Evolutionary conservation across 2,888 invertebrate species (phyloP).

Genomic region (Dromius quadrimaculatus): DNA sequence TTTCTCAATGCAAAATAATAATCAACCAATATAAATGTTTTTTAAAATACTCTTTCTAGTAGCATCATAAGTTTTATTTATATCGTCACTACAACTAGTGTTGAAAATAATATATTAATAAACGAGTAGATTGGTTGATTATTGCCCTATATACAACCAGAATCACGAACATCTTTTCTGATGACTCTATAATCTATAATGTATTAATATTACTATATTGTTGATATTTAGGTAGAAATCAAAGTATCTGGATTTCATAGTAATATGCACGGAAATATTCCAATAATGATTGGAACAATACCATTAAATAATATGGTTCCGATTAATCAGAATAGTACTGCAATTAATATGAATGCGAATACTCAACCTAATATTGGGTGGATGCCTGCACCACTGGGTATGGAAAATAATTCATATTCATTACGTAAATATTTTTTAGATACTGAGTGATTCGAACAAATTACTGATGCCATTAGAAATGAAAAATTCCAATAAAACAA

Average conservation of each 20-base stretch:
- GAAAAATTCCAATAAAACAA: background rate
- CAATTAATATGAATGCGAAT: slow-evolving; percentile 60
- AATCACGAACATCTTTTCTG: slow-evolving; percentile 8
- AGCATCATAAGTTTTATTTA: background rate
- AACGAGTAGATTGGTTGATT: slow-evolving; percentile 1
- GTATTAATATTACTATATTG: no score
- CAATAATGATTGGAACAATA: slow-evolving; percentile 81
- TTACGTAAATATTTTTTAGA: slow-evolving; percentile 66
- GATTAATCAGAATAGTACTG: slow-evolving; percentile 55
- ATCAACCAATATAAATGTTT: background rate
- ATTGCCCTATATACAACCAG: slow-evolving; percentile 73
- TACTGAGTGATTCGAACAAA: background rate
- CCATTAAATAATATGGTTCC: slow-evolving; percentile 72
- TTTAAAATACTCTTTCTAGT: background rate
- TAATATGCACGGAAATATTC: slow-evolving; percentile 75
- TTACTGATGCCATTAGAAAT: background rate
- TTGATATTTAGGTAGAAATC: background rate
- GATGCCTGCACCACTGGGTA: slow-evolving; percentile 57
- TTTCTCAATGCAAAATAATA: slow-evolving; percentile 13
- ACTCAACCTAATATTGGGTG: slow-evolving; percentile 37
- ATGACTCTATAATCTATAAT: no score
- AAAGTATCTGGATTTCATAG: slow-evolving; percentile 57
- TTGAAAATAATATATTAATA: background rate
- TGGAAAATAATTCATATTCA: slow-evolving; percentile 64
- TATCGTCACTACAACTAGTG: background rate